These are phyloP conservation scores for Aldabrachelys gigantea DNA, from an alignment of 2,113 vertebrate species.

Conservation along the genomic window DNA sequence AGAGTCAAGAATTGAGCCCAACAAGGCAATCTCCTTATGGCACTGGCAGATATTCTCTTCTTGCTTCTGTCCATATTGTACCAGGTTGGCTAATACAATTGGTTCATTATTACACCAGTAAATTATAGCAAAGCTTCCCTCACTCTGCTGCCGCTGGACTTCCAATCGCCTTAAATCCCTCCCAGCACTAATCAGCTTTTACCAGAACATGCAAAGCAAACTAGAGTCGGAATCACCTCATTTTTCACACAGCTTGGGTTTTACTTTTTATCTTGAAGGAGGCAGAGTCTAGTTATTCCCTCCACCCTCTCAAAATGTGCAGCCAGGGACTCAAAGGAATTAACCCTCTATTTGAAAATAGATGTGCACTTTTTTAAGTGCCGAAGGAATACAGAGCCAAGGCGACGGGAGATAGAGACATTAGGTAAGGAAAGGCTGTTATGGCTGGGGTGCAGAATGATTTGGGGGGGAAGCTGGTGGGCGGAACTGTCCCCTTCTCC, in stretches of 20 bases:
- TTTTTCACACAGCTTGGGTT: constrained; percentile 1
- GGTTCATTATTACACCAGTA: background rate
- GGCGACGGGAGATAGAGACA: too few species aligned
- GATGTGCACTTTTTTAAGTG: background rate
- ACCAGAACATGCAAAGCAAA: constrained; percentile 4
- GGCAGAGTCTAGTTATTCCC: background rate
- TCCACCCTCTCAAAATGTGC: background rate
- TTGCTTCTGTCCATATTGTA: background rate
- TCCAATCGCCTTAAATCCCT: background rate
- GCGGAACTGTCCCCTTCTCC: too few species aligned
- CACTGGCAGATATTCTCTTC: background rate
- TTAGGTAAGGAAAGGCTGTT: background rate
- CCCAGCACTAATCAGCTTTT: constrained; percentile 21
- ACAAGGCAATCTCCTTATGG: background rate
- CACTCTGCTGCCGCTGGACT: background rate
- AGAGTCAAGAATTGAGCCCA: background rate
- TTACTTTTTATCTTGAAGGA: constrained; percentile 9
- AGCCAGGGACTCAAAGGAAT: background rate
- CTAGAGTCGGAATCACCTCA: constrained; percentile 14
- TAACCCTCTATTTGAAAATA: background rate
- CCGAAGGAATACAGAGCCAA: background rate
- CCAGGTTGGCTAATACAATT: background rate
- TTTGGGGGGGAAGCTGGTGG: too few species aligned
- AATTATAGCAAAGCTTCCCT: background rate
- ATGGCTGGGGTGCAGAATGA: background rate